A percentile compares a stretch with the other conserved stretches of the same genome.
Conservation (phyloP, 2,797 vertebrate species). For the Argyrosomus regius region DNA sequence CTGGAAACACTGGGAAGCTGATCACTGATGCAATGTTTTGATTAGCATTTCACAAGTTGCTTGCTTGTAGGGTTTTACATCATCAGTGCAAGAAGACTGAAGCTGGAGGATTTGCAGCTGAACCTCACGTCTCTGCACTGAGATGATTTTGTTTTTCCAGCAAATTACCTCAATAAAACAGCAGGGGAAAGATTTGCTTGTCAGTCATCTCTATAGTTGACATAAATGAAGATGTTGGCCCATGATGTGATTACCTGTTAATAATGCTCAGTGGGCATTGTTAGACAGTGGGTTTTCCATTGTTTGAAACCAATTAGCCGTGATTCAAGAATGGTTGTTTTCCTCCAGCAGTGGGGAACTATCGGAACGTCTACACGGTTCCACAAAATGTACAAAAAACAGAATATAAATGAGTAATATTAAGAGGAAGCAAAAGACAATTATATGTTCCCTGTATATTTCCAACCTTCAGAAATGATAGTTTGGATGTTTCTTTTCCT, state of each 20-base stretch:
- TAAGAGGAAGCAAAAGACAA: neutral
- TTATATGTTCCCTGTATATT: neutral
- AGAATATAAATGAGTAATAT: neutral
- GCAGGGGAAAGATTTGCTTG: constrained; percentile 23
- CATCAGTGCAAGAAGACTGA: neutral
- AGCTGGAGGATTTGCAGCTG: constrained; percentile 8
- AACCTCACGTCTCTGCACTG: neutral
- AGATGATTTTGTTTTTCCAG: constrained; percentile 31
- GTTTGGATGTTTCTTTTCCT: neutral
- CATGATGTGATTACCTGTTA: constrained; percentile 54
- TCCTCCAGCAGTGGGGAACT: constrained; percentile 7
- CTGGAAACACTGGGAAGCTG: constrained; percentile 3
- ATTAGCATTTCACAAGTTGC: constrained; percentile 28
- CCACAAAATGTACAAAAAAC: neutral
- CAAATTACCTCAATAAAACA: constrained; percentile 39
- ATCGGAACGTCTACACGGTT: neutral
- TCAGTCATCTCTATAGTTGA: constrained; percentile 41
- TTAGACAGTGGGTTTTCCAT: constrained; percentile 34
- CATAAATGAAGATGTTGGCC: constrained; percentile 40
- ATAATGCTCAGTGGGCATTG: constrained; percentile 64
- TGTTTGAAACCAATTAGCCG: constrained; percentile 45
- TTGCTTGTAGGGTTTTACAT: constrained; percentile 11
- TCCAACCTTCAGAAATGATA: constrained; percentile 25
- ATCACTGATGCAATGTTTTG: constrained; percentile 31
- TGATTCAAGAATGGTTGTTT: constrained; percentile 23